Conservation (phyloP, 2,888 invertebrate genomes). For the Chymomyza caudatula region DNA sequence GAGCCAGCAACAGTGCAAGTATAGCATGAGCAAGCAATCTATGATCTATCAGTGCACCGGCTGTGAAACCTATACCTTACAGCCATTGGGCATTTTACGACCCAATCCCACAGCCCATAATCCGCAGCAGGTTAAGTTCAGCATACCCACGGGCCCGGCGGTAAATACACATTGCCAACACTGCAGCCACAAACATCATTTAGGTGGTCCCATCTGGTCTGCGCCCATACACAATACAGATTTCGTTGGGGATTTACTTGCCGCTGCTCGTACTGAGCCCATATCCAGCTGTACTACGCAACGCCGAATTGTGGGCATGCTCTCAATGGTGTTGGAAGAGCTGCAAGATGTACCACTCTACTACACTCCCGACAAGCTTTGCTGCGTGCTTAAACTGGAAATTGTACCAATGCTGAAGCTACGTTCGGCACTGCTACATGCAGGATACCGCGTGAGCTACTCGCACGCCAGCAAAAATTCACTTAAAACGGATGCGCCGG, state of each 20-base stretch:
- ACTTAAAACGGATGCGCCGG: conserved; percentile 95
- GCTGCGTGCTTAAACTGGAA: conserved; percentile 84
- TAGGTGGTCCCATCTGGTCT: conserved; percentile 97
- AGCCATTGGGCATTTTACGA: conserved; percentile 85
- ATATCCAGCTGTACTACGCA: conserved; percentile 81
- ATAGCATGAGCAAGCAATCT: conserved; percentile 90
- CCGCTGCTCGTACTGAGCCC: conserved; percentile 77
- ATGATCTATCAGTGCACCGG: conserved; percentile 94
- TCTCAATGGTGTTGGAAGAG: conserved; percentile 91
- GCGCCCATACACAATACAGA: conserved; percentile 88
- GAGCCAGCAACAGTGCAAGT: conserved; percentile 91
- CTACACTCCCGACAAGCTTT: conserved; percentile 89
- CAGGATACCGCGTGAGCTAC: conserved; percentile 93
- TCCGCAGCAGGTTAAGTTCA: conserved; percentile 81
- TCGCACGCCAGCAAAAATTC: conserved; percentile 94
- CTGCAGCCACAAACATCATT: conserved; percentile 86
- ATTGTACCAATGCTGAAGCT: conserved; percentile 84
- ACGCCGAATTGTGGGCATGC: conserved; percentile 87
- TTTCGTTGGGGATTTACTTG: conserved; percentile 86
- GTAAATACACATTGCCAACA: conserved; percentile 84
- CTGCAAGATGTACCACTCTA: conserved; percentile 90
- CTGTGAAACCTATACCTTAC: conserved; percentile 89
- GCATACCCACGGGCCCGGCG: conserved; percentile 84
- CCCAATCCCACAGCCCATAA: conserved; percentile 81
- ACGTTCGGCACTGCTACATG: conserved; percentile 93